Conservation (phyloP, 2,888 invertebrate genomes). For the Drosophila diplacantha region DNA sequence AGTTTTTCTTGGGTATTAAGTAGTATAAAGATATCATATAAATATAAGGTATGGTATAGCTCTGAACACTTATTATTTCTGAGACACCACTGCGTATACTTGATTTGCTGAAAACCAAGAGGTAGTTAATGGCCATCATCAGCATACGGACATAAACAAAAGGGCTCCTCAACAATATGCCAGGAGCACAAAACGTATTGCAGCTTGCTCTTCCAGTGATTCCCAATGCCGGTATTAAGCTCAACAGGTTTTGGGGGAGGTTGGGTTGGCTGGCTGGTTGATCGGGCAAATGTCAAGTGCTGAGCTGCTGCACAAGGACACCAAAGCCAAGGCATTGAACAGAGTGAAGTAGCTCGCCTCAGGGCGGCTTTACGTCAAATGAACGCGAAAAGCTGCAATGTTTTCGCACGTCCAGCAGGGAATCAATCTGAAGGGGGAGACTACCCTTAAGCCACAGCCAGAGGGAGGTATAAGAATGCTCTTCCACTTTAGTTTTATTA, state of each 20-base stretch:
- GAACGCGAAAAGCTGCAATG: constrained; percentile 36
- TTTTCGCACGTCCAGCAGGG: constrained; percentile 28
- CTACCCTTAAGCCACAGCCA: constrained; percentile 6
- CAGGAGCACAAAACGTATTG: constrained; percentile 13
- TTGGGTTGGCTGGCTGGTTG: constrained; percentile 1
- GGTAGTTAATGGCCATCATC: constrained; percentile 3
- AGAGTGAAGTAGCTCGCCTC: constrained; percentile 22
- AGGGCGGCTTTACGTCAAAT: constrained; percentile 34
- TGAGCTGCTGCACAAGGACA: constrained; percentile 20
- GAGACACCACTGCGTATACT: not conserved
- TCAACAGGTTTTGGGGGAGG: constrained; percentile 19
- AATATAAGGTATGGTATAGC: no score
- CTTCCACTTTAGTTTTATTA: not conserved
- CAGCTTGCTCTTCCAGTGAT: no score
- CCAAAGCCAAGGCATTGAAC: constrained; percentile 11
- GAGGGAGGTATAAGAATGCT: not conserved
- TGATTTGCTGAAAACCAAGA: not conserved
- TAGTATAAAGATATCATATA: no score
- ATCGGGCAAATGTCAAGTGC: constrained; percentile 34
- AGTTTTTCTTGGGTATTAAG: no score
- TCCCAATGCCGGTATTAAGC: constrained; percentile 11
- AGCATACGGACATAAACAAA: constrained; percentile 7
- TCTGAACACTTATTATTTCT: not conserved
- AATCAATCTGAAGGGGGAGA: constrained; percentile 2
- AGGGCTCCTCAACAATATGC: constrained; percentile 15